Evolutionary conservation across 2,113 vertebrate species (phyloP), one percentile per base, ranked within the genome.

Genomic region (Apodemus speciosus): DNA sequence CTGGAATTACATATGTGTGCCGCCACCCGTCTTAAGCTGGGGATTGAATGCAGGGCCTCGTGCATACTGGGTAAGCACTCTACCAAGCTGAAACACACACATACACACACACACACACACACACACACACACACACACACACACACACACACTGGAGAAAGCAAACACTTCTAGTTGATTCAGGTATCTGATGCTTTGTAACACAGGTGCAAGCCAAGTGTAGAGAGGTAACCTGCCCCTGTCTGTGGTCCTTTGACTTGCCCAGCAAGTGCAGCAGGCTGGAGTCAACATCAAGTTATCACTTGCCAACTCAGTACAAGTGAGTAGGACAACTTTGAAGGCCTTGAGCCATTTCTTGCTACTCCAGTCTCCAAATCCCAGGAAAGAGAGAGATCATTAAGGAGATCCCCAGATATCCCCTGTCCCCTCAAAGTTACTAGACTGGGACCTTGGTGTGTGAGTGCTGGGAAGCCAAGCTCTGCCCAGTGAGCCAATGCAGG

Each of bases 161-260:
- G 53, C 94, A 88, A 90, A 88, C 79, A 35, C 77, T 94, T 93
- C 56, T 84, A 94, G 85, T 49, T 86, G 68, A 88, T 83, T 71
- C 91, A 86, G 62, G 66, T 75, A 94, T 79, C 73, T 58, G 87
- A 27, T 60, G 66, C 21, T 38, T 64, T 15, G 25, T 58, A 56
- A 94, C 84, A 85, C 13, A 11, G 62, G 94, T 79, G 77, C 9
- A 20, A 62, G 81, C 68, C 77, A 66, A 94, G 92, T 20, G 16
- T 64, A 21, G 66, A 85, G 92, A 66, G 77, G 40, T 68, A 68
- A 38, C 35, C 40, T 89, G 60, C 9, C 69, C 30, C 60, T n/a
- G 6, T 6, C 43, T 15, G 43, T 51, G 79, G 86, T 77, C 94
- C 69, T 94, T 40, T 86, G 93, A 86, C 40, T 75, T 75, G 51